phyloP scores from a whole-genome alignment of 2,888 invertebrate genomes.

The Lordiphosa fenestrarum region DNA sequence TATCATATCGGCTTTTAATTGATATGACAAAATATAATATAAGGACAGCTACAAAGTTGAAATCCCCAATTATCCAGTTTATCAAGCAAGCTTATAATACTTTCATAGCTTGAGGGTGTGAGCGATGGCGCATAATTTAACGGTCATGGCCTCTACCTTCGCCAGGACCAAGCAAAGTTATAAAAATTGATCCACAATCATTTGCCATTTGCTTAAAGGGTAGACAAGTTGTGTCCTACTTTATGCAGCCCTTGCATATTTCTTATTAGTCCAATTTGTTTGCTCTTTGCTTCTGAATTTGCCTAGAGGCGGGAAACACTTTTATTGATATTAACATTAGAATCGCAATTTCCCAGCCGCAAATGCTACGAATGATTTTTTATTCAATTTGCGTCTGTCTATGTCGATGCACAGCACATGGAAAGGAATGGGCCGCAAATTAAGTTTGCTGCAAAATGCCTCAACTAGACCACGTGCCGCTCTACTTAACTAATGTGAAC shows the following conservation, averaged over 20 bases:
- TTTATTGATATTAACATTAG: conserved; percentile 43
- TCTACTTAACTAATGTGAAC: conserved; percentile 10
- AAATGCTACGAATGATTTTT: conserved; percentile 48
- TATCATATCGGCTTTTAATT: too few species aligned
- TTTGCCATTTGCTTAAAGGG: not conserved
- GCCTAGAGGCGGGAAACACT: conserved; percentile 5
- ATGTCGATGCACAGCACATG: conserved; percentile 16
- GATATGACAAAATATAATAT: too few species aligned
- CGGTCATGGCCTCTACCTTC: too few species aligned
- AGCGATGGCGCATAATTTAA: too few species aligned
- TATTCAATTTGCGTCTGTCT: conserved; percentile 48
- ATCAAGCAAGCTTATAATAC: too few species aligned
- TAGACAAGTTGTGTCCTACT: not conserved
- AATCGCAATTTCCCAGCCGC: conserved; percentile 56
- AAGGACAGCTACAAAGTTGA: too few species aligned
- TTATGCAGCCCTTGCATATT: not conserved
- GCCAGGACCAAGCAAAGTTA: too few species aligned
- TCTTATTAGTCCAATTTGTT: conserved; percentile 24
- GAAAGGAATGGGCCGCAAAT: conserved; percentile 40
- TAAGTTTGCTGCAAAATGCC: conserved; percentile 33
- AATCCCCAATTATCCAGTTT: too few species aligned
- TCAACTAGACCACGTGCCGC: conserved; percentile 49
- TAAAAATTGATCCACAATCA: too few species aligned
- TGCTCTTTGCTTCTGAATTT: conserved; percentile 3
- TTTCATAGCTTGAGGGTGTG: too few species aligned